Percentiles rank a stretch among this genome's conserved stretches.
Conservation (phyloP, 2,113 vertebrate species). For the Recurvirostra avosetta region DNA sequence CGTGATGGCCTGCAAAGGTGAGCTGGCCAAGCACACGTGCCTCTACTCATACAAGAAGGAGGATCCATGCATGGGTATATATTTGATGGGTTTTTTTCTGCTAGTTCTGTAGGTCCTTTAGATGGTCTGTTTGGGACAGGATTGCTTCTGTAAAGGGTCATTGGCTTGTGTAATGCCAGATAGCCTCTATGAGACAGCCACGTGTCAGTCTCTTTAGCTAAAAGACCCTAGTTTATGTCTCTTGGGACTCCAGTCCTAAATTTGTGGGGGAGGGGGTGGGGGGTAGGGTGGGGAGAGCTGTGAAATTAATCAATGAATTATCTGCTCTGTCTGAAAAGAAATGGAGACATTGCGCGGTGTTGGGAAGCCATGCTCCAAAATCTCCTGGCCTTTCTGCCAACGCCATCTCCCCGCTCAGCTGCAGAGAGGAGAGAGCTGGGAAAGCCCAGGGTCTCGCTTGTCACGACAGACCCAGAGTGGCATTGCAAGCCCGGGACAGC, state of each 20-base stretch:
- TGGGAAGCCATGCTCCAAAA: neutral
- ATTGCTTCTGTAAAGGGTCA: neutral
- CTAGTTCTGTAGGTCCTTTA: neutral
- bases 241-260: neutral
- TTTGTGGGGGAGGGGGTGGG: no score
- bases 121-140: neutral
- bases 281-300: neutral
- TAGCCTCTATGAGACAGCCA: neutral
- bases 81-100: neutral
- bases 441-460: neutral
- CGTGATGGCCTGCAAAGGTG: neutral
- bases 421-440: neutral
- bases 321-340: neutral
- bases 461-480: neutral
- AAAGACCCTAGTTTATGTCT: neutral
- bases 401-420: neutral
- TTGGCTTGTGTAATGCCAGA: neutral
- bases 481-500: neutral
- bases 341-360: neutral
- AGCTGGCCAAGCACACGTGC: accelerated
- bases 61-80: neutral
- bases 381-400: neutral
- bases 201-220: neutral
- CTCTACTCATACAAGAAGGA: neutral
- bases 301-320: neutral